A percentile compares a stretch with the other conserved stretches of the same genome.
These are phyloP conservation scores for Psittacula derbiana DNA, from an alignment of 2,797 vertebrate species.

Conservation along the genomic window DNA sequence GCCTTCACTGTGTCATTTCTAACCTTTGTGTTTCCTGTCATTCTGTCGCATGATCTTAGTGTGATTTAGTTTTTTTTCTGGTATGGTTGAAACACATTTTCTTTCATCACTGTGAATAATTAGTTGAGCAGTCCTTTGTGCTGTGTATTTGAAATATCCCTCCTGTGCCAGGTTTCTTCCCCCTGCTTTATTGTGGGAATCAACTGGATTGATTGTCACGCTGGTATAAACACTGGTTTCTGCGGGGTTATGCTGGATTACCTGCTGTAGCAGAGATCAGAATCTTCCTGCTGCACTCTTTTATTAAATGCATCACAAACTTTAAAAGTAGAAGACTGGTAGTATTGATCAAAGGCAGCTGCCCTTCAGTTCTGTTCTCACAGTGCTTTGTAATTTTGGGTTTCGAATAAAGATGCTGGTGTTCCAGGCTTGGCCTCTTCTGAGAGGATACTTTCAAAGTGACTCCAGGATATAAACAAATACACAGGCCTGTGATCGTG, in stretches of 20 bases:
- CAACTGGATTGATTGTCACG: neutral
- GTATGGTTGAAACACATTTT: neutral
- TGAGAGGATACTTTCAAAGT: neutral
- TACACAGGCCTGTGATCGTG: neutral
- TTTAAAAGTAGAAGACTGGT: neutral
- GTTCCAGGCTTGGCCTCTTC: neutral
- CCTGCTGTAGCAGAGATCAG: fast-evolving
- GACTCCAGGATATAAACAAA: neutral
- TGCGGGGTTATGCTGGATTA: neutral
- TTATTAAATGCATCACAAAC: neutral
- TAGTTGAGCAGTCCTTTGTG: neutral
- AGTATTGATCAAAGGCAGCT: neutral
- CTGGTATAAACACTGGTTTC: neutral
- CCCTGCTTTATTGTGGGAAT: neutral
- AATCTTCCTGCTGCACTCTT: neutral
- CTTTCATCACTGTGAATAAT: neutral
- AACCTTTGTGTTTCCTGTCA: neutral
- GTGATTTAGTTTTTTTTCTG: neutral
- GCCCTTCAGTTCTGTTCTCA: neutral
- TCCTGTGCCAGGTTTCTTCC: neutral
- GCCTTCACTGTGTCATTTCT: neutral
- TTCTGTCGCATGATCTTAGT: fast-evolving
- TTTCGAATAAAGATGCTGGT: neutral
- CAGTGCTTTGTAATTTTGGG: neutral
- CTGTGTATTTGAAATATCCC: neutral